Evolutionary conservation across 1,140 invertebrate species (phyloP), one percentile per base, ranked within the genome.

Genomic region (Macrocentrus cingulum): DNA sequence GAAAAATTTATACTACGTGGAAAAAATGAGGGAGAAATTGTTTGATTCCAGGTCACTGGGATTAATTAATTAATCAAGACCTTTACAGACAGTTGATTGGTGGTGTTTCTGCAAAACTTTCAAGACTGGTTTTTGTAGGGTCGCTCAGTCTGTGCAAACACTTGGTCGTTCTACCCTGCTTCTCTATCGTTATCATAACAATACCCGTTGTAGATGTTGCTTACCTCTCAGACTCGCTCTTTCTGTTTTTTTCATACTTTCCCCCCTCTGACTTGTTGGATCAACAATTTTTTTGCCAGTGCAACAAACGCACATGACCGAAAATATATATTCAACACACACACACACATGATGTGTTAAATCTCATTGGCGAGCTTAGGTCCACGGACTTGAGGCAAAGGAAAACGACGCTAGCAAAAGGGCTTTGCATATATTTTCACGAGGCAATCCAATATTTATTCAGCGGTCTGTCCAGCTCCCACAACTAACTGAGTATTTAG

Each of bases 181-280:
- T 63, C 63, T 66, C 59, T 67, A 68, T 65, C 63, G 66, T 64
- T 66, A 63, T 60, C 54, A 68, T 62, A 67, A 68, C 66, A 65
- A 67, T 67, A 65, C 57, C 49, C 61, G 25, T 59, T 55, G 57
- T 44, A 49, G 34, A 39, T 15, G 58, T 59, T 36, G 45, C 45
- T 41, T 46, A 48, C 44, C 39, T 36, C 34, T 56, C 54, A 58
- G 51, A 53, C 50, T 52, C 37, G 45, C 25, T n/a, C n/a, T n/a
- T n/a, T n/a, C n/a, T n/a, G n/a, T n/a, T n/a, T n/a, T n/a, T n/a
- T n/a, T n/a, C n/a, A n/a, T n/a, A n/a, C n/a, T n/a, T n/a, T n/a
- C n/a, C n/a, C 16, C 45, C 55, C 11, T 29, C 46, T 46, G 22
- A 44, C 37, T 50, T 36, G 46, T 58, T 46, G 23, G 22, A 45